Conservation (phyloP, 2,888 invertebrate species). For the Podabrus alpinus region DNA sequence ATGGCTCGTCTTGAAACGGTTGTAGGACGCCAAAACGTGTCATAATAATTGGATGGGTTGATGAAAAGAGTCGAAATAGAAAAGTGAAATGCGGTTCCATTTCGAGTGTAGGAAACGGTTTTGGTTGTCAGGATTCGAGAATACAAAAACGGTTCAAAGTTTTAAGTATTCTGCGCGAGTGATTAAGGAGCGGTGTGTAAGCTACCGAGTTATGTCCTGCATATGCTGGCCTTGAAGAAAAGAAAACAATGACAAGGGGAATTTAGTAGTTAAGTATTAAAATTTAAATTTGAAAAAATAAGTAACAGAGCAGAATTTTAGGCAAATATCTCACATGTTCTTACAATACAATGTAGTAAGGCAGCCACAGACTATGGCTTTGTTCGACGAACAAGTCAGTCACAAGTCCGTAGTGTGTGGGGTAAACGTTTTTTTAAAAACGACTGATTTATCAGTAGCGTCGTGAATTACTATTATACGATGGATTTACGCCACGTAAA, state of each 20-base stretch:
- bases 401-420: no score
- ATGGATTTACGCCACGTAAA: no score
- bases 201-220: not conserved
- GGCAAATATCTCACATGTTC: not conserved
- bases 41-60: not conserved
- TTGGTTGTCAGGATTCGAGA: not conserved
- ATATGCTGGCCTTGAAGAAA: not conserved
- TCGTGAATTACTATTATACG: no score
- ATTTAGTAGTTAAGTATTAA: not conserved
- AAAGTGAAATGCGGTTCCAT: not conserved
- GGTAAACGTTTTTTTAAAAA: no score
- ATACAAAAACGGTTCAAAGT: not conserved
- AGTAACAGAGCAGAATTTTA: not conserved
- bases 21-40: not conserved
- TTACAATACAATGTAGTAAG: not conserved
- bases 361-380: no score
- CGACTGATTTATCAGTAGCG: no score
- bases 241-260: not conserved
- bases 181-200: not conserved
- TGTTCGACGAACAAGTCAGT: no score
- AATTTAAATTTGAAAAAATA: not conserved
- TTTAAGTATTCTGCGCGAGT: not conserved
- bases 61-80: not conserved
- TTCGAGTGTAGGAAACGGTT: not conserved
- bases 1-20: not conserved